Evolutionary conservation across 2,113 vertebrate genomes (phyloP).

Genomic region (Nibea albiflora): DNA sequence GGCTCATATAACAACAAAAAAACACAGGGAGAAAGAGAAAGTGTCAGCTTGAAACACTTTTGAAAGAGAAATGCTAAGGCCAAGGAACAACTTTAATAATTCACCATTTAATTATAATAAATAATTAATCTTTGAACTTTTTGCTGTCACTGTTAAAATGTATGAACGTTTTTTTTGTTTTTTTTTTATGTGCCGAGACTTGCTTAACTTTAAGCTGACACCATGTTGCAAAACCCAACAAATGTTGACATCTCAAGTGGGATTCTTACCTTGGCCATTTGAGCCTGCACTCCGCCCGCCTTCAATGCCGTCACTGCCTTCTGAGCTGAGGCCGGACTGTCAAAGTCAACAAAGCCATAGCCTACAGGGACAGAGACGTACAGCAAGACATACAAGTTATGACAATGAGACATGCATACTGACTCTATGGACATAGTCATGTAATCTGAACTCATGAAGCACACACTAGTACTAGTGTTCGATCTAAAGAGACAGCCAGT

Average conservation of each 20-base stretch:
- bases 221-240: background rate
- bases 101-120: constrained; percentile 22
- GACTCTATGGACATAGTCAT: background rate
- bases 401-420: constrained; percentile 33
- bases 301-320: constrained; percentile 92
- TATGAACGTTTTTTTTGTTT: no score
- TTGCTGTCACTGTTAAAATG: constrained; percentile 25
- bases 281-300: constrained; percentile 92
- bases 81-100: constrained; percentile 10
- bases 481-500: constrained; percentile 11
- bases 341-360: constrained; percentile 95
- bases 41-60: background rate
- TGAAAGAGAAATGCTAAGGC: constrained; percentile 17
- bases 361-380: constrained; percentile 79
- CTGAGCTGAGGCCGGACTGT: constrained; percentile 91
- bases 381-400: constrained; percentile 21
- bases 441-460: constrained; percentile 16
- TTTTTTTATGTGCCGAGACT: background rate
- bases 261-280: constrained; percentile 94
- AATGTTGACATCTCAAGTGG: background rate
- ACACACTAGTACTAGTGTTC: background rate
- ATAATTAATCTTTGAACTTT: constrained; percentile 5
- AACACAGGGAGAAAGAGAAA: background rate
- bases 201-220: background rate
- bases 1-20: constrained; percentile 16